Percentiles rank a stretch among this genome's conserved stretches.
phyloP scores from a whole-genome alignment of 2,888 invertebrate genomes.

The Plebejus anna region DNA sequence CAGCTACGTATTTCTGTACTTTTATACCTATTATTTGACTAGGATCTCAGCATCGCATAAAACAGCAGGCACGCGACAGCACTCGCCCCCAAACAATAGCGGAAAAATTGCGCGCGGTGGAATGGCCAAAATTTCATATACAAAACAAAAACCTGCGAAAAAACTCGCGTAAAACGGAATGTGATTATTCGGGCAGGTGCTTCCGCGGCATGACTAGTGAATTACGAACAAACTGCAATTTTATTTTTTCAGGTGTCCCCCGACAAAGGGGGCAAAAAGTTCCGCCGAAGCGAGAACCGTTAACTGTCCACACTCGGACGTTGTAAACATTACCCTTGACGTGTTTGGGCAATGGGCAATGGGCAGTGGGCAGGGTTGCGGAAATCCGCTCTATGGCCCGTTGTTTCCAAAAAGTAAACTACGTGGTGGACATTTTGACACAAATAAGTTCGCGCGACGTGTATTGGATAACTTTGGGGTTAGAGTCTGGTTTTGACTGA shows the following conservation, averaged over 20 bases:
- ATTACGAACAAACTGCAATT: constrained; percentile 54
- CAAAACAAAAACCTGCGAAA: constrained; percentile 54
- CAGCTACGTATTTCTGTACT: not conserved
- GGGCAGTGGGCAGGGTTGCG: constrained; percentile 32
- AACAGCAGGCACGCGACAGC: not conserved
- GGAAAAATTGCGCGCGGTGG: constrained; percentile 42
- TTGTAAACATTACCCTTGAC: constrained; percentile 52
- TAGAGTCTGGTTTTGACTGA: not conserved
- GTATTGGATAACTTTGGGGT: constrained; percentile 5
- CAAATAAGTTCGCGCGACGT: not conserved
- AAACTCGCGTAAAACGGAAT: constrained; percentile 55
- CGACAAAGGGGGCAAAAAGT: constrained; percentile 64
- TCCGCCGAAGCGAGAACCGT: constrained; percentile 52
- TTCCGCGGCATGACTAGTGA: constrained; percentile 68
- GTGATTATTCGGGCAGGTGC: constrained; percentile 69
- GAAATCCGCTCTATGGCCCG: constrained; percentile 34
- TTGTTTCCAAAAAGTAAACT: constrained; percentile 38
- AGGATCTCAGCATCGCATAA: not conserved
- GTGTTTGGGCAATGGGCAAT: constrained; percentile 37
- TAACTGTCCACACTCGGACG: constrained; percentile 58
- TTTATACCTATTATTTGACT: not conserved
- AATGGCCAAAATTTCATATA: constrained; percentile 36
- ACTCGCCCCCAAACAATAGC: not conserved
- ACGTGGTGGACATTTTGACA: constrained; percentile 14
- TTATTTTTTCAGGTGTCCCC: constrained; percentile 63